Percentiles rank a stretch among this genome's conserved stretches.
Conservation (phyloP, 2,888 invertebrate genomes). For the Volucella zonaria region DNA sequence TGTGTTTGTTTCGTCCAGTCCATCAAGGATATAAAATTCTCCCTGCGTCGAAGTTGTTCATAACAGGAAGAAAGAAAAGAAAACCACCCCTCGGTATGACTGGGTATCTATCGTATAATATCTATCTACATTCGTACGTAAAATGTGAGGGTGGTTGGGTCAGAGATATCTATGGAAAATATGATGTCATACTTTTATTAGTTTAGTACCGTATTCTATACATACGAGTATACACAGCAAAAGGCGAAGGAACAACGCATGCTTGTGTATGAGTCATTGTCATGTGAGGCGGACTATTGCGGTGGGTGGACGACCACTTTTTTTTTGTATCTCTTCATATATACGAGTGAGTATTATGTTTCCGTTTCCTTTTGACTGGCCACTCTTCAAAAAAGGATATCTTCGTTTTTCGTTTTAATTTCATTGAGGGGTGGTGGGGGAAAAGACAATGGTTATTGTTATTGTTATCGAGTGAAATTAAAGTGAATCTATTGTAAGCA, state of each 20-base stretch:
- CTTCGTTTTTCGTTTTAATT: constrained; percentile 42
- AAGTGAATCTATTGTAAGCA: constrained; percentile 44
- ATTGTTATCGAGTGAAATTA: constrained; percentile 64
- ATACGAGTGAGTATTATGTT: constrained; percentile 43
- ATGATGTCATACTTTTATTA: constrained; percentile 74
- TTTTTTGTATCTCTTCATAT: constrained; percentile 33
- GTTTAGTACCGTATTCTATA: constrained; percentile 51
- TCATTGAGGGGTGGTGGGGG: constrained; percentile 32
- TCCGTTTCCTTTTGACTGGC: constrained; percentile 67
- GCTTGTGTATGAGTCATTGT: constrained; percentile 73
- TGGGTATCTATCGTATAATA: background rate
- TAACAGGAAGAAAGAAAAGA: constrained; percentile 12
- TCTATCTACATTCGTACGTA: background rate
- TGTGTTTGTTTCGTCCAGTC: constrained; percentile 66
- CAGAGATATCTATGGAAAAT: constrained; percentile 51
- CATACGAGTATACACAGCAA: constrained; percentile 4
- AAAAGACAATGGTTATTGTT: constrained; percentile 69
- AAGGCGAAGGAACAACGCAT: constrained; percentile 59
- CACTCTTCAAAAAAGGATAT: constrained; percentile 60
- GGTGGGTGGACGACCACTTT: constrained; percentile 52
- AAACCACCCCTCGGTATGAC: constrained; percentile 27
- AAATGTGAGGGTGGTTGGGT: constrained; percentile 53
- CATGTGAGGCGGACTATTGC: constrained; percentile 55
- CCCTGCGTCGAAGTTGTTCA: constrained; percentile 57
- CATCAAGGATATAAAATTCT: constrained; percentile 26